Conservation (phyloP, 2,888 invertebrate genomes). For the Rotaria sp. region DNA sequence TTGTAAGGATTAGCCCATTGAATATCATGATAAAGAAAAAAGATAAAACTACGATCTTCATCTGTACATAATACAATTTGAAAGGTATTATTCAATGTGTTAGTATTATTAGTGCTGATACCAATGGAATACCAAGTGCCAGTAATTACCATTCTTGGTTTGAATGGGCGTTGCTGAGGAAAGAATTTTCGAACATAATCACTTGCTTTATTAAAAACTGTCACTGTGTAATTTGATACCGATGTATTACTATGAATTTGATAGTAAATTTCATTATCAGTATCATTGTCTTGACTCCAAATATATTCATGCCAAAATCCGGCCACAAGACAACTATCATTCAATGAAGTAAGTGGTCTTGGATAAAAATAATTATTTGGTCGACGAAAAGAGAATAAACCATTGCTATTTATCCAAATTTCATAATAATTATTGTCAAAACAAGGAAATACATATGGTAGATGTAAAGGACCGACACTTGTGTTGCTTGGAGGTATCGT, state of each 20-base stretch:
- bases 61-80: too few species aligned
- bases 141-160: too few species aligned
- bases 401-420: neutral
- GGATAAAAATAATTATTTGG: neutral
- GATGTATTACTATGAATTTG: neutral
- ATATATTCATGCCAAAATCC: slow-evolving; percentile 29
- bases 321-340: neutral
- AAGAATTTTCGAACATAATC: too few species aligned
- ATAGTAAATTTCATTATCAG: neutral
- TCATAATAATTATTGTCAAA: neutral
- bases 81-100: too few species aligned
- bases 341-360: neutral
- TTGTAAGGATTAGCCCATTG: slow-evolving; percentile 24
- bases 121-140: too few species aligned
- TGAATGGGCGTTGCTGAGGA: too few species aligned
- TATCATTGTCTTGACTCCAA: too few species aligned
- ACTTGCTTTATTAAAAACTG: too few species aligned
- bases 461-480: neutral
- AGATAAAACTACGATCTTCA: too few species aligned
- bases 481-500: neutral
- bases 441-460: neutral
- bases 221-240: neutral
- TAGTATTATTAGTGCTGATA: too few species aligned
- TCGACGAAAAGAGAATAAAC: slow-evolving; percentile 9
- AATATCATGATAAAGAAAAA: too few species aligned